These are phyloP conservation scores for Apomyelois bistriatella DNA, from an alignment of 2,888 invertebrate genomes.

Conservation along the genomic window DNA sequence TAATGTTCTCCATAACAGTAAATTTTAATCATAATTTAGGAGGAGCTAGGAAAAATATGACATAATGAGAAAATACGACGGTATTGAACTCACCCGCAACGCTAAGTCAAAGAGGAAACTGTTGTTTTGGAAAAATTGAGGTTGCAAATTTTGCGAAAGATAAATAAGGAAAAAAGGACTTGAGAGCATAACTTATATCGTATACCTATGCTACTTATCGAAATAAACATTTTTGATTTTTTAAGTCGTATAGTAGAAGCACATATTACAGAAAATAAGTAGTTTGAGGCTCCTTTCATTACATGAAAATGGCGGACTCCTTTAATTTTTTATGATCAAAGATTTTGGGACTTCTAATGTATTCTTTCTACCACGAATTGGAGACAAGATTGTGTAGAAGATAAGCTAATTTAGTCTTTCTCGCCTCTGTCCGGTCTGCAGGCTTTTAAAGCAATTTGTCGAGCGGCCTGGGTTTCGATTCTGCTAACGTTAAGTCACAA, in stretches of 20 bases:
- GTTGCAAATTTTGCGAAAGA: background rate
- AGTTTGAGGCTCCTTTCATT: no score
- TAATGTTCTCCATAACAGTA: slow-evolving; percentile 35
- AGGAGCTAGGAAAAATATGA: slow-evolving; percentile 46
- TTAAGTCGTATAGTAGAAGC: no score
- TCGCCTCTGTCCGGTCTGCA: background rate
- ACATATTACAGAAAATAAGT: no score
- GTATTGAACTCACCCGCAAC: slow-evolving; percentile 25
- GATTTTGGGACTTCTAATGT: no score
- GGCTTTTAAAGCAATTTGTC: slow-evolving; percentile 7
- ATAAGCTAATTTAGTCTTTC: slow-evolving; percentile 3
- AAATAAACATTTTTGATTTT: no score
- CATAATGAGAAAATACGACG: slow-evolving; percentile 41
- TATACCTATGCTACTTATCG: no score
- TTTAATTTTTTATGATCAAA: no score
- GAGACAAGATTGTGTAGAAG: background rate
- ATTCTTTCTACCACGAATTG: background rate
- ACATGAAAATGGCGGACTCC: no score
- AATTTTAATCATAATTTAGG: slow-evolving; percentile 61
- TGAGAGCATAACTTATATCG: no score
- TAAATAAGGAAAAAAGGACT: background rate
- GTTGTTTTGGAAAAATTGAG: slow-evolving; percentile 1
- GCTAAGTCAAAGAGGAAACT: slow-evolving; percentile 9
- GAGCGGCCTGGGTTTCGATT: no score
- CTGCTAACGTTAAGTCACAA: no score